These are phyloP conservation scores for Diarsia mendica DNA, from an alignment of 2,888 invertebrate species.

Conservation along the genomic window DNA sequence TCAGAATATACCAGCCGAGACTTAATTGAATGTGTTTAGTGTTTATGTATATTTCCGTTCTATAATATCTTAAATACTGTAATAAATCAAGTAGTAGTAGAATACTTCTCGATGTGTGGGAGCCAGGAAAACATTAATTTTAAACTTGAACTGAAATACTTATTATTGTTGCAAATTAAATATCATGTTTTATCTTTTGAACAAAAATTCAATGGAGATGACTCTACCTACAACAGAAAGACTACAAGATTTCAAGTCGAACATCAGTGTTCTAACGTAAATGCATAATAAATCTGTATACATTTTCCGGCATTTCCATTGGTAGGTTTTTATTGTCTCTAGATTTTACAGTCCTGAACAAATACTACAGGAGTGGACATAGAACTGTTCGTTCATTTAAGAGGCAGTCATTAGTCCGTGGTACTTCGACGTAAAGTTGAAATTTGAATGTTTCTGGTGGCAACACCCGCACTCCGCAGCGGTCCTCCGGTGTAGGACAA, in stretches of 20 bases:
- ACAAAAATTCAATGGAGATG: neutral
- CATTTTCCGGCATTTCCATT: conserved; percentile 71
- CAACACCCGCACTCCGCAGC: conserved; percentile 69
- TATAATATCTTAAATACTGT: conserved; percentile 48
- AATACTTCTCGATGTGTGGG: conserved; percentile 5
- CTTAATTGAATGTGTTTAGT: conserved; percentile 51
- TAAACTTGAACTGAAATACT: neutral
- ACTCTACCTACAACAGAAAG: conserved; percentile 40
- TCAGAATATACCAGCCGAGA: conserved; percentile 64
- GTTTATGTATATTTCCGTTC: conserved; percentile 38
- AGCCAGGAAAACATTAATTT: conserved; percentile 40
- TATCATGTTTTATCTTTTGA: conserved; percentile 5
- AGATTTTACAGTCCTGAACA: conserved; percentile 72
- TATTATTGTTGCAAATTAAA: conserved; percentile 7
- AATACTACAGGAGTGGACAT: conserved; percentile 66
- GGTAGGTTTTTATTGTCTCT: conserved; percentile 67
- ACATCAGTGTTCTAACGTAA: conserved; percentile 19
- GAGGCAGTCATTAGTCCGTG: conserved; percentile 20
- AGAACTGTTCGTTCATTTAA: conserved; percentile 11
- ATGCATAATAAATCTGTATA: conserved; percentile 65
- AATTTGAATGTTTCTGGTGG: conserved; percentile 65
- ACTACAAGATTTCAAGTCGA: neutral
- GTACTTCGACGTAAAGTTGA: conserved; percentile 40
- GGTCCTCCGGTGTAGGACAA: conserved; percentile 72
- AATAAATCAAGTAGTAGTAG: conserved; percentile 28